These are phyloP conservation scores for Apis mellifera DNA, from an alignment of 1,140 invertebrate genomes.

Conservation along the genomic window Amel_HAv3.1 CM009937.2:933501-934000, in stretches of 20 bases:
- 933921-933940: slow-evolving; percentile 43
- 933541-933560: no score
- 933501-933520: no score
- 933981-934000: slow-evolving; percentile 10
- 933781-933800: slow-evolving; percentile 74
- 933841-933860: slow-evolving; percentile 79
- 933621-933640: no score
- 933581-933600: no score
- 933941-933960: slow-evolving; percentile 30
- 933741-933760: slow-evolving; percentile 72
- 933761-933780: slow-evolving; percentile 74
- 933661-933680: no score
- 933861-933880: slow-evolving; percentile 57
- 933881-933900: slow-evolving; percentile 28
- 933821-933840: slow-evolving; percentile 75
- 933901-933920: slow-evolving; percentile 47
- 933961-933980: slow-evolving; percentile 51
- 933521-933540: no score
- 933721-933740: slow-evolving; percentile 71
- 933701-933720: slow-evolving; percentile 77
- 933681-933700: slow-evolving; percentile 45
- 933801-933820: slow-evolving; percentile 73
- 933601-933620: no score
- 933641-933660: not conserved
- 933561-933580: no score